Percentiles rank a stretch among this genome's conserved stretches.
Evolutionary conservation across 92 coral and sea anemone genomes (phyloP).

Genomic region (Siderastrea siderea): DNA sequence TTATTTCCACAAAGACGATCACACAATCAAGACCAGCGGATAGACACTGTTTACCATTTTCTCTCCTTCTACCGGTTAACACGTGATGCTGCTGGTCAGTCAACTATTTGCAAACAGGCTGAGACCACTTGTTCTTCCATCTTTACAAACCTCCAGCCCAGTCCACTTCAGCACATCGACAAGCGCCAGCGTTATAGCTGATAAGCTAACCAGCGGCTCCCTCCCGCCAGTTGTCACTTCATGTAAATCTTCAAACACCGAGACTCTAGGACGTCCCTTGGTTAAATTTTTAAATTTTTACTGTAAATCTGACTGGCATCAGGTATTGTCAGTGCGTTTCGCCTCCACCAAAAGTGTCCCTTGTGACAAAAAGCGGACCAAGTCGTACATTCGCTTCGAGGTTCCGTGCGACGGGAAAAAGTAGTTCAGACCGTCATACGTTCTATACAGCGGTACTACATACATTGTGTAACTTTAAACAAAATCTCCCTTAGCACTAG

Average conservation of each 20-base stretch:
- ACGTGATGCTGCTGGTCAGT: slow-evolving; percentile 67
- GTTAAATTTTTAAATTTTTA: slow-evolving; percentile 75
- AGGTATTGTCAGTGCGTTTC: slow-evolving; percentile 50
- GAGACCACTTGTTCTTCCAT: slow-evolving; percentile 69
- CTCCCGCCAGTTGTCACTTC: slow-evolving; percentile 42
- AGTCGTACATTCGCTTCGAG: slow-evolving; percentile 67
- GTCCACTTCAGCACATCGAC: slow-evolving; percentile 38
- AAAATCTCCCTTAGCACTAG: no score
- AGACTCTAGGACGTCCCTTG: slow-evolving; percentile 54
- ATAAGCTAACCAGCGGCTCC: slow-evolving; percentile 48
- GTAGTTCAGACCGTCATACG: not conserved
- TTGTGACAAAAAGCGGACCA: slow-evolving; percentile 47
- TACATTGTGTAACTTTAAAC: no score
- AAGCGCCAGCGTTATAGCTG: slow-evolving; percentile 36
- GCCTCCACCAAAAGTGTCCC: slow-evolving; percentile 44
- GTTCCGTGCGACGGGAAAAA: slow-evolving; percentile 63
- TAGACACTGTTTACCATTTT: not conserved
- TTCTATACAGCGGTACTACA: no score
- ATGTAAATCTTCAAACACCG: slow-evolving; percentile 46
- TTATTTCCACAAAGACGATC: no score
- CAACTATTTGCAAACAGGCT: slow-evolving; percentile 81
- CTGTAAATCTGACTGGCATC: slow-evolving; percentile 57
- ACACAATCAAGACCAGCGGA: no score
- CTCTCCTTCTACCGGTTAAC: slow-evolving; percentile 48
- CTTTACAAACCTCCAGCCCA: slow-evolving; percentile 53